Base-by-base conservation (phyloP, 2,797 vertebrate genomes). In the Onychomys leucogaster region DNA sequence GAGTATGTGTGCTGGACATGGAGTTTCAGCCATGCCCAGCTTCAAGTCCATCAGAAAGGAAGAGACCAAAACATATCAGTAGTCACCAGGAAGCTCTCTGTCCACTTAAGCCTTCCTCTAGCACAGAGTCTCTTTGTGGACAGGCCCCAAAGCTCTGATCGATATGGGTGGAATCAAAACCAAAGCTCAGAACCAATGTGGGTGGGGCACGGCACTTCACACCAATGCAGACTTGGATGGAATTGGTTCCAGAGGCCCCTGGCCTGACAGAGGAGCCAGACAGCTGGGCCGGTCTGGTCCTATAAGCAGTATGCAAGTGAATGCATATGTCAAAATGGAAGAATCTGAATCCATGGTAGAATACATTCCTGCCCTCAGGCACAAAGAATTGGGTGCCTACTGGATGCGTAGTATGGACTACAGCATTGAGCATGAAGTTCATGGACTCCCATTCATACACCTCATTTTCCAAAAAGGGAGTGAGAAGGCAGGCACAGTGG, bases 11-110 rank as follows among this genome's bases (percentile, higher is more conserved):
- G 99, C 98, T 99, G 98, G 98, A 98, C 98, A 98, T 96, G 97
- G 97, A 95, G 97, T 99, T 98, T 98, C 98, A 98, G 98, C 98
- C 98, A 97, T 98, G 98, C 98, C 99, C 98, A 98, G 98, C 98
- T 98, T 98, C 92, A 97, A 99, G 99, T 99, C 98, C 99, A 98
- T 98, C 99, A 98, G 99, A 99, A 99, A 98, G 98, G 97, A 99
- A 99, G 98, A 99, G 99, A 98, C 98, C 98, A 98, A 99, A 99
- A 98, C 98, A 98, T 98, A 98, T 98, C 97, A 98, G 98, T 98
- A 95, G 96, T 96, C 92, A 84, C 95, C 97, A 92, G 77, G 84
- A 94, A 98, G 98, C 78, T 67, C 75, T 59, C 32, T 65, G 86
- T 96, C 96, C 90, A 94, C 81, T 43, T 78, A 78, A 41, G 57